Evolutionary conservation across 2,888 invertebrate species (phyloP), one percentile per base, ranked within the genome.

Genomic region (Entomobrya proxima): DNA sequence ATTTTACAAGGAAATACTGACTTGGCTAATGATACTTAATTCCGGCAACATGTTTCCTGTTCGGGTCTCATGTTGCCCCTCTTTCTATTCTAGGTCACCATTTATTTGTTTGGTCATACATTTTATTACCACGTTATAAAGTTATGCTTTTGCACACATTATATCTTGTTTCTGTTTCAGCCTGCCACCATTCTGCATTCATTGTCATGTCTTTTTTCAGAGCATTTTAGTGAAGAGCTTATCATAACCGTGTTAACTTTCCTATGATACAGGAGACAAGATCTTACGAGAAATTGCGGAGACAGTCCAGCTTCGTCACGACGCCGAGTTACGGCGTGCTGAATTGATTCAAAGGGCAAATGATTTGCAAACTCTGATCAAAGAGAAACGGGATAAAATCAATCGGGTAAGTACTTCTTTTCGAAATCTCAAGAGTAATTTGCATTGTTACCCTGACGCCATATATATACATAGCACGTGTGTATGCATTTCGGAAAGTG

Each of bases 371-470:
- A 86, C 88, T 32, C 58, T 89, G 85, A 89, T 90, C 74, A 90
- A 90, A 78, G 90, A 90, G 78, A 90, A 90, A 79, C 87, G 90
- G 72, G 90, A 90, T 72, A 90, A 90, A 88, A 89, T 90, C 64
- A 90, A 88, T 86, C 88, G 90, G 87, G 90, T 90, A 90, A 89
- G 72, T 52, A 7, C 15, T 32, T 9, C 35, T 61, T 21, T 1
- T 61, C 9, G 67, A 67, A 21, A n/a, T 44, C 24, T 1, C 32
- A 61, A 32, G n/a, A n/a, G 6, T 30, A n/a, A 67, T 44, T 72
- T 72, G 27, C 24, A 58, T n/a, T 35, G 2, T 7, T 47, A 27
- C 11, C 18, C 5, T 44, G n/a, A 47, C 30, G 18, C 30, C 72
- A 50, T n/a, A n/a, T n/a, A n/a, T n/a, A n/a, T n/a, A n/a, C 7